Evolutionary conservation across 2,113 vertebrate genomes (phyloP).

Genomic region (Scatophagus argus): DNA sequence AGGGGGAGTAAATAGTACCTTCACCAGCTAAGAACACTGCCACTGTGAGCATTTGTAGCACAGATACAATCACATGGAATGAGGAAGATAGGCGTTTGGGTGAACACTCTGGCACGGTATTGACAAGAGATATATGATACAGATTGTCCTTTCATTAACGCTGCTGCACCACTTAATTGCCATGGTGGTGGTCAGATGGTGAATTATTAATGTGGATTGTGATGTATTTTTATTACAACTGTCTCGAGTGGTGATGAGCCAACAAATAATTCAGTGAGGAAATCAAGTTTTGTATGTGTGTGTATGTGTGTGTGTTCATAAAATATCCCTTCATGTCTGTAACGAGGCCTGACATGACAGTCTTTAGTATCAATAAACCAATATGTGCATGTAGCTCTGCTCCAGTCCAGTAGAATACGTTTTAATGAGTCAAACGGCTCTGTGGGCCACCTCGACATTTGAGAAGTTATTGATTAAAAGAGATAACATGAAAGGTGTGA

Average conservation of each 20-base stretch:
- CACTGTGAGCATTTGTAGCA: not conserved
- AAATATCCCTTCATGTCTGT: constrained; percentile 11
- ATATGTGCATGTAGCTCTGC: not conserved
- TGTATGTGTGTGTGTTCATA: constrained; percentile 18
- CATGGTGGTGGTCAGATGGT: constrained; percentile 34
- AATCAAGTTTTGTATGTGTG: constrained; percentile 7
- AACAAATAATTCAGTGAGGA: constrained; percentile 21
- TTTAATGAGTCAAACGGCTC: constrained; percentile 32
- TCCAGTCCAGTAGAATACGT: not conserved
- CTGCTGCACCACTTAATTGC: constrained; percentile 51
- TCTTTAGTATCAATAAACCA: constrained; percentile 28
- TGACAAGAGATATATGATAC: constrained; percentile 48
- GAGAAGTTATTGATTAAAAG: constrained; percentile 45
- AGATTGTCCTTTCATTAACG: constrained; percentile 68
- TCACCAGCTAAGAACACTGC: not conserved
- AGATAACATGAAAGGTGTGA: constrained; percentile 12
- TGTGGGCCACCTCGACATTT: constrained; percentile 44
- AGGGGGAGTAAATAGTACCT: not conserved
- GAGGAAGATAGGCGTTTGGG: constrained; percentile 9
- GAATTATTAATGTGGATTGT: constrained; percentile 67
- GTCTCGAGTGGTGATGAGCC: constrained; percentile 16
- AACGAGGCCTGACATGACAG: constrained; percentile 16
- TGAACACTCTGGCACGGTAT: constrained; percentile 24
- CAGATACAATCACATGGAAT: not conserved
- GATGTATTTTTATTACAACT: constrained; percentile 69